Percentiles rank a stretch among this genome's conserved stretches.
phyloP scores from a whole-genome alignment of 2,888 invertebrate genomes.

The Meiosimyza decipiens region DNA sequence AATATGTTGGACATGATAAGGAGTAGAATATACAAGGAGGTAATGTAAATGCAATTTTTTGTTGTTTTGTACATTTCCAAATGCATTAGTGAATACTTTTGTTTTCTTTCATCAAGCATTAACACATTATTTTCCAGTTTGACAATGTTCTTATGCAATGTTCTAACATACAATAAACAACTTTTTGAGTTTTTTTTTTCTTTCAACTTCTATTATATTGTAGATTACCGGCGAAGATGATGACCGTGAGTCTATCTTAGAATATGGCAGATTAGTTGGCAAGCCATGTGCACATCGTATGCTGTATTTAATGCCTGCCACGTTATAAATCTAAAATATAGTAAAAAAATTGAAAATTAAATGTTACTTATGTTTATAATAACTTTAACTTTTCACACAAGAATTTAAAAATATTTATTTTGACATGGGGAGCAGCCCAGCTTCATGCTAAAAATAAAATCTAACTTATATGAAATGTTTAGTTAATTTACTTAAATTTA shows the following conservation, averaged over 20 bases:
- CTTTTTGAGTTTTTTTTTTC: conserved; percentile 18
- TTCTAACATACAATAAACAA: neutral
- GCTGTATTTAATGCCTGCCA: conserved; percentile 47
- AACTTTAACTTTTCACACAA: too few relatives aligned
- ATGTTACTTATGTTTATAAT: too few relatives aligned
- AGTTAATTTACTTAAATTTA: too few relatives aligned
- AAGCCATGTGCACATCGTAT: conserved; percentile 62
- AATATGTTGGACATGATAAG: conserved; percentile 53
- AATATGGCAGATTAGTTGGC: conserved; percentile 63
- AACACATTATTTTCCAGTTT: neutral
- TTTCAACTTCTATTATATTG: conserved; percentile 37
- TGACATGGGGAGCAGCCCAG: too few relatives aligned
- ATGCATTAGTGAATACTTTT: conserved; percentile 31
- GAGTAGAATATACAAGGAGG: conserved; percentile 54
- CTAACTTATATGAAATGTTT: too few relatives aligned
- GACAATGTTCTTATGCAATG: neutral
- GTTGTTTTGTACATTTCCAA: conserved; percentile 3
- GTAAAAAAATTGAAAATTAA: too few relatives aligned
- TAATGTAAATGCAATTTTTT: conserved; percentile 43
- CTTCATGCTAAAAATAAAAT: too few relatives aligned
- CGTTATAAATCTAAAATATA: too few relatives aligned
- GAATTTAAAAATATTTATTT: too few relatives aligned
- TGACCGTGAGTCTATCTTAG: conserved; percentile 55
- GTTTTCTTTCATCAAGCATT: conserved; percentile 12
- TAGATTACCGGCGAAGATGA: conserved; percentile 51